phyloP scores from a whole-genome alignment of 2,888 invertebrate genomes.

The Lochmaea capreae region DNA sequence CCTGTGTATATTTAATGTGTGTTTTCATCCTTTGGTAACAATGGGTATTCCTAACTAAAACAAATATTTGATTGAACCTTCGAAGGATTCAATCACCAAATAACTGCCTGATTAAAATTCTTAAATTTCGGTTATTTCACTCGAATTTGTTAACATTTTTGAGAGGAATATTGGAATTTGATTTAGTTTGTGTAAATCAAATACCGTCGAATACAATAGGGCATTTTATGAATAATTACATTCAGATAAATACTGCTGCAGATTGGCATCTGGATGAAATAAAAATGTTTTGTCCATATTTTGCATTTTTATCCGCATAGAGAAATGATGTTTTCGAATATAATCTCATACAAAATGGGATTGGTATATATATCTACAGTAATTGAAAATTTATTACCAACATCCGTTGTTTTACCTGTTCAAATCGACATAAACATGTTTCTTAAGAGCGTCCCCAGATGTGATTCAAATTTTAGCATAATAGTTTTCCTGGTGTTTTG shows the following conservation, averaged over 20 bases:
- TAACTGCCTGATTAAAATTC: neutral
- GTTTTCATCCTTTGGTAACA: neutral
- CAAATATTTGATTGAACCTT: neutral
- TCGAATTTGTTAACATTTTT: neutral
- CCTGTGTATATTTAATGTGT: neutral
- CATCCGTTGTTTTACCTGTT: too few relatives aligned
- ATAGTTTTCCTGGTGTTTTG: too few relatives aligned
- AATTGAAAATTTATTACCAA: too few relatives aligned
- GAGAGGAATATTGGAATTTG: neutral
- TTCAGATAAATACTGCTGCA: neutral
- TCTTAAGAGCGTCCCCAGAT: too few relatives aligned
- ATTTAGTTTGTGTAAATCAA: neutral
- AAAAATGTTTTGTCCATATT: neutral
- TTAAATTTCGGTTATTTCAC: neutral
- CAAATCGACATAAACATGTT: too few relatives aligned
- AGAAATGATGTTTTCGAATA: neutral
- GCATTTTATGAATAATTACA: neutral
- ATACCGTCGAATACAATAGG: neutral
- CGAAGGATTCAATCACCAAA: neutral
- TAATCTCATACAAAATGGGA: too few relatives aligned
- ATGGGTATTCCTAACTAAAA: constrained; percentile 3
- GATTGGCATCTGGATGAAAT: neutral
- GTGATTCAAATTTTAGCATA: too few relatives aligned
- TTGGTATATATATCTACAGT: too few relatives aligned
- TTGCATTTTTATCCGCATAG: neutral